A percentile compares a stretch with the other conserved stretches of the same genome.
phyloP scores from a whole-genome alignment of 2,888 invertebrate genomes.

The Stenichneumon culpator region DNA sequence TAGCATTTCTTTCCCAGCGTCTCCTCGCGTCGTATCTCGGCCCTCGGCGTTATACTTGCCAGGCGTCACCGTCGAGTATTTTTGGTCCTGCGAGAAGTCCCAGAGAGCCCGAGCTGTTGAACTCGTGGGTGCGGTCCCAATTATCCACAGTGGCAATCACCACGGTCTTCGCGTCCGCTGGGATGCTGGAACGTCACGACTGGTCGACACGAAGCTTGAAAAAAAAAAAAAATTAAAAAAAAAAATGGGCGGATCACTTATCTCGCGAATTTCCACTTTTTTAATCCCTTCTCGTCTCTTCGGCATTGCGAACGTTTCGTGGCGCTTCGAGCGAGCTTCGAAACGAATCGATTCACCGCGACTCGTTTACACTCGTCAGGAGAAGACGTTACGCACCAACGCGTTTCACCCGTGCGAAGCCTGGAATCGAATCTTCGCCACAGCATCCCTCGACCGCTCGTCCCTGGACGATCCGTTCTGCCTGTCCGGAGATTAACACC shows the following conservation, averaged over 20 bases:
- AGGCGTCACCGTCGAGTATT: constrained; percentile 35
- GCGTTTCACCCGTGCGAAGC: constrained; percentile 11
- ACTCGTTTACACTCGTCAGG: constrained; percentile 75
- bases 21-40: constrained; percentile 32
- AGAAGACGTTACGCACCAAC: constrained; percentile 56
- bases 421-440: constrained; percentile 11
- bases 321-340: constrained; percentile 63
- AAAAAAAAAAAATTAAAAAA: constrained; percentile 51
- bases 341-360: constrained; percentile 76
- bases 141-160: constrained; percentile 78
- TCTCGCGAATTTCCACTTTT: constrained; percentile 49
- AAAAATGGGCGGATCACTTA: background rate
- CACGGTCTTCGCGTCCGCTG: constrained; percentile 2
- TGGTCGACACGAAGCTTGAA: constrained; percentile 14
- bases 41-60: constrained; percentile 36
- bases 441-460: background rate
- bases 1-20: constrained; percentile 22
- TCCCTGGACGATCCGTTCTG: constrained; percentile 33
- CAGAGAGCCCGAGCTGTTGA: constrained; percentile 45
- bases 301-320: constrained; percentile 36
- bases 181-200: constrained; percentile 13
- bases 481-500: constrained; percentile 43
- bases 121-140: constrained; percentile 77
- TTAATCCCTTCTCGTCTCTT: constrained; percentile 15
- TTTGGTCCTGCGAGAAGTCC: constrained; percentile 33